Base-by-base conservation (phyloP, 2,888 invertebrate species). In the Antheraea assamensis region DNA sequence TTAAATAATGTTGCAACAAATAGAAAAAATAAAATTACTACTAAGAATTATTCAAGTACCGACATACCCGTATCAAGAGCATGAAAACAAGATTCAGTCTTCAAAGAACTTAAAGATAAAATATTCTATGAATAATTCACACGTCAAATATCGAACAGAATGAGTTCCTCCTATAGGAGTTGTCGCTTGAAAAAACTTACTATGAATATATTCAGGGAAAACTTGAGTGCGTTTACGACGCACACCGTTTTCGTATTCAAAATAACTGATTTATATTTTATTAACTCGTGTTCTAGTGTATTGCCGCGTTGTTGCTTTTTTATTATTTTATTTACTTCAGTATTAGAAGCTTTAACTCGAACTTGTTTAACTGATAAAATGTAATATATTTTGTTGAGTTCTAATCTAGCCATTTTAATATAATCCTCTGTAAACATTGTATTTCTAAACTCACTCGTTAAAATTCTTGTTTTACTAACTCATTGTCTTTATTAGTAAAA, bases 61-160 rank as follows among this genome's bases (percentile, higher is more conserved):
- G n/a, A 55, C n/a, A 61, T 27, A 66, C 21, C 35, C 66, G 31
- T 66, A 31, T 35, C 35, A 17, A 66, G 35, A 35, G 66, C 31
- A 66, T 35, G 35, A 31, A 66, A 21, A 66, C 31, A 66, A 30
- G 35, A 66, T 35, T 66, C 35, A 30, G 31, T 35, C 31, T 66
- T 66, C 31, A 66, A 66, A 35, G 66, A 35, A 66, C 66, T 66
- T 66, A 66, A 66, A 74, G 70, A 74, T 72, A 74, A 74, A 70
- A 74, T 74, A 74, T 74, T 66, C 74, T 72, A 74, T 74, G 74
- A 74, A 74, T 74, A 74, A 74, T 74, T 74, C 72, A 74, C 64
- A 74, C 74, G 73, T 71, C 73, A 74, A 71, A 74, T 71, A 61
- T 74, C 72, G 71, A 66, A 66, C 66, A 66, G 66, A 31, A 66